Conservation (phyloP, 1,140 invertebrate genomes). For the Drosophila gunungcola region DNA sequence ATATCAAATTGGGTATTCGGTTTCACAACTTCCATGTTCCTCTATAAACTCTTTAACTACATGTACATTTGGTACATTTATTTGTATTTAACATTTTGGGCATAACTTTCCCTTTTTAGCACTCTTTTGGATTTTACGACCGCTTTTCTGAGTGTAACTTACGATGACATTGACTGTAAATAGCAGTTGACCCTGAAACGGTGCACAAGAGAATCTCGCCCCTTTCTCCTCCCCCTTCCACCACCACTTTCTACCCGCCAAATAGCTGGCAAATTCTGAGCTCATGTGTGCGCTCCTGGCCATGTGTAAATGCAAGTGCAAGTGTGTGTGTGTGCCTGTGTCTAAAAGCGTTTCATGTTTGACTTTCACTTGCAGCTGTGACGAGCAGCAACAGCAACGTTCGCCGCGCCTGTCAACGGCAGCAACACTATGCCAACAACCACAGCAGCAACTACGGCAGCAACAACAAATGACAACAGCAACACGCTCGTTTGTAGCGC, state of each 20-base stretch:
- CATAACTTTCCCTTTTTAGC: too few relatives aligned
- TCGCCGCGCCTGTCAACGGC: constrained; percentile 59
- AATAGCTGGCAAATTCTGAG: constrained; percentile 59
- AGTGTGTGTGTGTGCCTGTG: constrained; percentile 32
- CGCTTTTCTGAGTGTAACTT: constrained; percentile 21
- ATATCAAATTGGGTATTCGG: too few relatives aligned
- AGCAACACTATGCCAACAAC: constrained; percentile 42
- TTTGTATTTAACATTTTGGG: too few relatives aligned
- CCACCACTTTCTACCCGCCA: constrained; percentile 5
- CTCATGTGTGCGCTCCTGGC: constrained; percentile 35
- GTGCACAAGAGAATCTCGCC: constrained; percentile 47
- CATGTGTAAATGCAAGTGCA: constrained; percentile 19
- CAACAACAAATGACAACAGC: constrained; percentile 21
- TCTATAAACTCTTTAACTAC: too few relatives aligned
- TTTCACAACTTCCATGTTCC: too few relatives aligned
- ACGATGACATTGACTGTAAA: constrained; percentile 56
- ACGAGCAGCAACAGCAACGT: constrained; percentile 50
- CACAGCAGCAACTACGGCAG: constrained; percentile 21
- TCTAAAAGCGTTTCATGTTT: constrained; percentile 66
- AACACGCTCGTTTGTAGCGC: constrained; percentile 29
- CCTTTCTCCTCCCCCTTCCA: neutral
- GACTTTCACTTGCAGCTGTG: constrained; percentile 80
- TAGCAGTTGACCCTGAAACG: constrained; percentile 73
- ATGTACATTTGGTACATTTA: too few relatives aligned
- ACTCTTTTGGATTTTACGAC: too few relatives aligned